These are phyloP conservation scores for Rana temporaria DNA, from an alignment of 2,113 vertebrate genomes.

Conservation along the genomic window DNA sequence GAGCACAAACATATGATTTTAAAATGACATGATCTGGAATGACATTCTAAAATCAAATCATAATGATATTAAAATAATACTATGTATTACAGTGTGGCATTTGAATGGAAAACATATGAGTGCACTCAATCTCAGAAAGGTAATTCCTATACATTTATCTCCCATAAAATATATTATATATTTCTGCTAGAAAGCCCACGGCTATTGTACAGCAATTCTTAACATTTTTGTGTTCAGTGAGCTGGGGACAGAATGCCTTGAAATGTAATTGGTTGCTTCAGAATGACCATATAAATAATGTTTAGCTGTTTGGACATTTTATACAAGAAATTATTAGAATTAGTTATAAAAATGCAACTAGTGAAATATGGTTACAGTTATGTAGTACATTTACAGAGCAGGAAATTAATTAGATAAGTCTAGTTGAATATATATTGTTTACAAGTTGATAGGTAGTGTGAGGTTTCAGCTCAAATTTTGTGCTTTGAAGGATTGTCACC, in stretches of 20 bases:
- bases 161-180: background rate
- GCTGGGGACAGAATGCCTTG: conserved; percentile 17
- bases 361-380: conserved; percentile 22
- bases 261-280: conserved; percentile 37
- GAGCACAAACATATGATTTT: background rate
- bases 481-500: no score
- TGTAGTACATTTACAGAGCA: conserved; percentile 21
- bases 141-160: background rate
- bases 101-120: background rate
- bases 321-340: conserved; percentile 39
- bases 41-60: background rate
- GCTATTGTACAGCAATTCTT: background rate
- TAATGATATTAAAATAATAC: background rate
- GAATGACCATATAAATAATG: conserved; percentile 40
- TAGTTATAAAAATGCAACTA: conserved; percentile 27
- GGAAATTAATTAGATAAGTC: conserved; percentile 33
- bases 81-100: background rate
- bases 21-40: background rate
- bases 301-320: conserved; percentile 41
- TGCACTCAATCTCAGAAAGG: background rate
- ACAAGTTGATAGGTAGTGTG: conserved; percentile 20
- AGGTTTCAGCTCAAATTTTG: no score
- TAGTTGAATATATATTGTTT: conserved; percentile 13
- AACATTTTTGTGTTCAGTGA: conserved; percentile 35
- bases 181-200: conserved; percentile 11